Conservation (phyloP, 2,113 vertebrate genomes). For the Dasyornis broadbenti region DNA sequence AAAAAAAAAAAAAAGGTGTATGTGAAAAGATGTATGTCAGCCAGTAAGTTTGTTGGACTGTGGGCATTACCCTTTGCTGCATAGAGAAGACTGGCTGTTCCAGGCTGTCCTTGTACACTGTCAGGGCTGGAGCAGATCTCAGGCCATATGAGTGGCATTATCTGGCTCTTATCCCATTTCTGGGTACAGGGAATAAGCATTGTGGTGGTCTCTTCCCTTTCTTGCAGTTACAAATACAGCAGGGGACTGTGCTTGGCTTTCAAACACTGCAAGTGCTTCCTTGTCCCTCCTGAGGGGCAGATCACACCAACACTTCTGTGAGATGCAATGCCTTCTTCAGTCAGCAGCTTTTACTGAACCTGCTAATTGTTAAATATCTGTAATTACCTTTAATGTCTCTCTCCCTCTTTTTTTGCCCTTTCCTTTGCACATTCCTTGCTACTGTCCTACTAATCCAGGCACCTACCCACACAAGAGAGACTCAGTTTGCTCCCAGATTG, state of each 20-base stretch:
- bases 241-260: background rate
- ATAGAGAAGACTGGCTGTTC: background rate
- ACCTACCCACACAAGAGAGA: background rate
- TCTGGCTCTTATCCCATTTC: background rate
- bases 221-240: background rate
- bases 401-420: background rate
- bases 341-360: background rate
- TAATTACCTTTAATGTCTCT: background rate
- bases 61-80: background rate
- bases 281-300: background rate
- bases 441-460: background rate
- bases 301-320: background rate
- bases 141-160: background rate
- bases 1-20: background rate
- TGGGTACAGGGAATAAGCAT: background rate
- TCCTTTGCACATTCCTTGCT: background rate
- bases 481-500: background rate
- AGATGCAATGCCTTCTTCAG: background rate
- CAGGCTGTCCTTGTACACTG: background rate
- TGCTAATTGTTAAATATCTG: background rate
- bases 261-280: background rate
- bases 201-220: background rate
- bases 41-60: background rate
- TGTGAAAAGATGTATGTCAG: background rate
- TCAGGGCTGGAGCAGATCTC: background rate